Conservation (phyloP, 2,888 invertebrate genomes). For the Lochmaea capreae region DNA sequence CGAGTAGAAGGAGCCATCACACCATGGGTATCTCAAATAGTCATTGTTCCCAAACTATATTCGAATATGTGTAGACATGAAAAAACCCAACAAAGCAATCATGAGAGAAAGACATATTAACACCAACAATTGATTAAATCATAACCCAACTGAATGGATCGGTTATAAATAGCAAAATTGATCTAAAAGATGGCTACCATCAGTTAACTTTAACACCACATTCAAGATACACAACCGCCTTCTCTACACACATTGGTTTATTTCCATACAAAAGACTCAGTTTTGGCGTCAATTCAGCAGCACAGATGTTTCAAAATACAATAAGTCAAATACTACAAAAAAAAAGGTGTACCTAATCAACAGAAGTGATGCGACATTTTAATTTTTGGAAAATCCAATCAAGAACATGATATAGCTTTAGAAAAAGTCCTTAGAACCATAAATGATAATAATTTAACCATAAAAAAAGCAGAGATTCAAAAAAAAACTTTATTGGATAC, state of each 20-base stretch:
- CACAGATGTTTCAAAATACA: background rate
- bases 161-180: slow-evolving; percentile 53
- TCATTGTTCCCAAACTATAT: slow-evolving; percentile 45
- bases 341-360: too few species aligned
- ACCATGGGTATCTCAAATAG: slow-evolving; percentile 47
- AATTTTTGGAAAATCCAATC: too few species aligned
- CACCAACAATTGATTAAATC: slow-evolving; percentile 46
- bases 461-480: too few species aligned
- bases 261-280: slow-evolving; percentile 60
- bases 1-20: slow-evolving; percentile 37
- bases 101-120: slow-evolving; percentile 44
- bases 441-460: too few species aligned
- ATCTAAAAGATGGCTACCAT: slow-evolving; percentile 59
- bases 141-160: slow-evolving; percentile 41
- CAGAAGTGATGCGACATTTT: too few species aligned
- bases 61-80: slow-evolving; percentile 44
- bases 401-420: too few species aligned
- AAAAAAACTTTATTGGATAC: too few species aligned
- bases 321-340: too few species aligned
- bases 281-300: slow-evolving; percentile 46
- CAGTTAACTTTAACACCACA: slow-evolving; percentile 56
- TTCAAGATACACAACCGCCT: slow-evolving; percentile 59
- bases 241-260: slow-evolving; percentile 58
- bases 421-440: too few species aligned
- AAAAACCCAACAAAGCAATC: slow-evolving; percentile 47